phyloP scores from a whole-genome alignment of 1,140 invertebrate species.

The Drosophila fuyamai region DNA sequence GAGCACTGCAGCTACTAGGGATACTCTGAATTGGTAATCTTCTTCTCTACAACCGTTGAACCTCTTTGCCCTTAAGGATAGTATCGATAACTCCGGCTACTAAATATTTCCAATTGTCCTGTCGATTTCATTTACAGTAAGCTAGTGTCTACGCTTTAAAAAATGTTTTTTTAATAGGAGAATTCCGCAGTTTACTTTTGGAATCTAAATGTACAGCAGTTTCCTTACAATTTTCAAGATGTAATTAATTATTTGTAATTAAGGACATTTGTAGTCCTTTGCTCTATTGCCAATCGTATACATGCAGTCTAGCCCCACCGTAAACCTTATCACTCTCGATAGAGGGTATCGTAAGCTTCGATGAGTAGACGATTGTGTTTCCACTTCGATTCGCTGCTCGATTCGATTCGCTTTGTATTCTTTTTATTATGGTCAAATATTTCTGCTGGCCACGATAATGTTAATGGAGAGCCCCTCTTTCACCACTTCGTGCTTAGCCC shows the following conservation, averaged over 20 bases:
- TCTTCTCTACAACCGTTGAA: too few relatives aligned
- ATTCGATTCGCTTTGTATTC: conserved; percentile 49
- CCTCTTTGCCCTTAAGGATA: too few relatives aligned
- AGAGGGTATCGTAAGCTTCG: conserved; percentile 30
- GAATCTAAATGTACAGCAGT: too few relatives aligned
- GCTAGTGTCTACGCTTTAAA: too few relatives aligned
- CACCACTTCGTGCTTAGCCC: conserved; percentile 10
- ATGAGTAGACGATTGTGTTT: conserved; percentile 36
- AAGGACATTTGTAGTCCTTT: too few relatives aligned
- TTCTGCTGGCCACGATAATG: conserved; percentile 69
- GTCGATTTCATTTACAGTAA: too few relatives aligned
- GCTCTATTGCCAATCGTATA: not conserved
- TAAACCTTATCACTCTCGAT: conserved; percentile 20
- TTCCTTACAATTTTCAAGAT: not conserved
- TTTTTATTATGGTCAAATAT: conserved; percentile 81
- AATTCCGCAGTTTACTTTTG: too few relatives aligned
- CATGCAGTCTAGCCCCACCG: too few relatives aligned
- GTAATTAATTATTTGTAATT: too few relatives aligned
- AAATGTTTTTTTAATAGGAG: too few relatives aligned
- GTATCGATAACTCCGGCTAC: too few relatives aligned
- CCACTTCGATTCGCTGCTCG: conserved; percentile 34
- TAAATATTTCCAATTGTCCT: too few relatives aligned
- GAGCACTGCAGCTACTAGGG: not conserved
- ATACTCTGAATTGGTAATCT: not conserved
- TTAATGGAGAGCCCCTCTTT: conserved; percentile 55